phyloP scores from a whole-genome alignment of 2,888 invertebrate genomes.

The Congeria kusceri region DNA sequence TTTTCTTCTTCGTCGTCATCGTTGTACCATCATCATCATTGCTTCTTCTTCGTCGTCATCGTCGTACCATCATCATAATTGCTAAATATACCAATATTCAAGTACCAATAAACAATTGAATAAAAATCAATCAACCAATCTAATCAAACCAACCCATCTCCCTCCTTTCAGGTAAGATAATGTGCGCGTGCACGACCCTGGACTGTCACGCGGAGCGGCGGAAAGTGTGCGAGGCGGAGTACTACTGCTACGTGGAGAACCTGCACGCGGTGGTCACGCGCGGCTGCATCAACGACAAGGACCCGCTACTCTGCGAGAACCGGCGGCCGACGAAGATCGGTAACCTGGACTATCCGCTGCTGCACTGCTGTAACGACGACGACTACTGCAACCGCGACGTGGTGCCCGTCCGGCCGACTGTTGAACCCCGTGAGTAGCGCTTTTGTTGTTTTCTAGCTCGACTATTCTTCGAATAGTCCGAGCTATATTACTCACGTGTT shows the following conservation, averaged over 20 bases:
- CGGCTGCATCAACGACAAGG: conserved; percentile 84
- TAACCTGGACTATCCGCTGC: conserved; percentile 77
- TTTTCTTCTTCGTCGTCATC: no score
- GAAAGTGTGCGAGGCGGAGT: conserved; percentile 82
- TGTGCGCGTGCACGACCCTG: conserved; percentile 84
- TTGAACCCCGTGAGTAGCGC: conserved; percentile 57
- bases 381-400: conserved; percentile 83
- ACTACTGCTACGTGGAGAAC: conserved; percentile 85
- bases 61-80: no score
- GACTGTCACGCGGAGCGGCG: conserved; percentile 80
- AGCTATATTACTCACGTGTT: no score
- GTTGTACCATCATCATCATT: no score
- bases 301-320: conserved; percentile 86
- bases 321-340: conserved; percentile 79
- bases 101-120: no score
- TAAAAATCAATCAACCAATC: no score
- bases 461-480: no score
- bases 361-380: conserved; percentile 84
- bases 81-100: no score
- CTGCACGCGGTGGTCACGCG: conserved; percentile 80
- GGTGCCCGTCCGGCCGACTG: conserved; percentile 74
- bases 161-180: conserved; percentile 46
- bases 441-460: no score
- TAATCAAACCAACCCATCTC: neutral
- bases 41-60: no score